Evolutionary conservation across 2,888 invertebrate species (phyloP).

Genomic region (Acheta domesticus): DNA sequence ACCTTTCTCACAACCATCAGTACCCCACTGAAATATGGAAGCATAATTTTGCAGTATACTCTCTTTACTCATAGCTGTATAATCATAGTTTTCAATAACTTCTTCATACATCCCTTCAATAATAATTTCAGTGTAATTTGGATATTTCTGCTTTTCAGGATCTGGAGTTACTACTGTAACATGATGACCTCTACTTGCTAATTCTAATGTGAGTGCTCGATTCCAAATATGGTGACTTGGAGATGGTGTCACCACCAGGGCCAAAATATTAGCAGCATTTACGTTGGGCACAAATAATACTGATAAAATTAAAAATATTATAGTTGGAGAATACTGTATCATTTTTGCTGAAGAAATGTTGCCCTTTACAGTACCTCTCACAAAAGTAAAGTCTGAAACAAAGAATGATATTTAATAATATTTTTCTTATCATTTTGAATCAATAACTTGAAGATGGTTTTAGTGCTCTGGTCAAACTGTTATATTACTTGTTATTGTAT

Average conservation of each 20-base stretch:
- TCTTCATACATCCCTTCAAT: conserved; percentile 32
- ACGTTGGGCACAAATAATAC: background rate
- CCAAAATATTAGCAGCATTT: conserved; percentile 31
- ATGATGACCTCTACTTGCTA: conserved; percentile 33
- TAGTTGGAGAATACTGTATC: no score
- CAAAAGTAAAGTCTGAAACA: no score
- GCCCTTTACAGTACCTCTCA: no score
- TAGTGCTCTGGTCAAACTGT: no score
- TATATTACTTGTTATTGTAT: no score
- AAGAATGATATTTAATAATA: no score
- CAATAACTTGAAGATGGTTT: no score
- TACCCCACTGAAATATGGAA: conserved; percentile 24
- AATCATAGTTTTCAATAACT: background rate
- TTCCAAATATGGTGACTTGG: conserved; percentile 36
- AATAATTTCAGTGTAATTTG: conserved; percentile 31
- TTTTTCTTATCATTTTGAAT: no score
- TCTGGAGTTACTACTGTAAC: conserved; percentile 36
- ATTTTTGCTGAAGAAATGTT: no score
- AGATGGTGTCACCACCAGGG: conserved; percentile 31
- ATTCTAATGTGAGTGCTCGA: conserved; percentile 29
- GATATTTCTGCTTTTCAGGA: conserved; percentile 28
- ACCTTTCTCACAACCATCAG: conserved; percentile 23
- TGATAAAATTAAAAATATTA: no score
- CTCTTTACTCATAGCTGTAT: background rate
- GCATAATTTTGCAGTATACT: background rate